Conservation (phyloP, 2,113 vertebrate genomes). For the Peromyscus californicus region DNA sequence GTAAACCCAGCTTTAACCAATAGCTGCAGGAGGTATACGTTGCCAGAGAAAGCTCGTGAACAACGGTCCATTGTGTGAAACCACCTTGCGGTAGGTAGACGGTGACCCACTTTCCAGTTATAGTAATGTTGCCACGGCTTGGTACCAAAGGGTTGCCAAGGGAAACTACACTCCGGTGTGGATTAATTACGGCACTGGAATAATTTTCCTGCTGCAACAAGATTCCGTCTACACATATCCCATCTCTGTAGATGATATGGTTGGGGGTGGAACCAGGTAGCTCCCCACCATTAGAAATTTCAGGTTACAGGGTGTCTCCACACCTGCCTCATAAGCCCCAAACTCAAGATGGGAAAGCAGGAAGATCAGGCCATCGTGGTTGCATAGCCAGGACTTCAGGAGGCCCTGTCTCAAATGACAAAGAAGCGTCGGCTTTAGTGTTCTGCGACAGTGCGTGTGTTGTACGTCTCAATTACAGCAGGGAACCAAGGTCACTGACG, state of each 20-base stretch:
- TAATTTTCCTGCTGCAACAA: not conserved
- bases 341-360: not conserved
- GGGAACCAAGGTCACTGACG: not conserved
- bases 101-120: conserved; percentile 7
- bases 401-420: not conserved
- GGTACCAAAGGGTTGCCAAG: conserved; percentile 33
- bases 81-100: not conserved
- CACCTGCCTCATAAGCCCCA: not conserved
- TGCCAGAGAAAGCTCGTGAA: not conserved
- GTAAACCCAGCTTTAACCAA: conserved; percentile 13
- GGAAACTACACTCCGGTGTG: conserved; percentile 2
- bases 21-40: not conserved
- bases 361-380: not conserved
- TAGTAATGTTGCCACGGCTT: not conserved
- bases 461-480: not conserved
- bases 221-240: not conserved
- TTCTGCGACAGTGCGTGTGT: not conserved
- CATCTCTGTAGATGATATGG: not conserved
- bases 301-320: not conserved
- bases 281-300: not conserved
- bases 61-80: conserved; percentile 43
- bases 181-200: not conserved
- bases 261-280: not conserved
- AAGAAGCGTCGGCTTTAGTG: not conserved
- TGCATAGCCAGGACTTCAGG: not conserved